These are phyloP conservation scores for Gymnopithys bicolor DNA, from an alignment of 2,797 vertebrate species.

Conservation along the genomic window DNA sequence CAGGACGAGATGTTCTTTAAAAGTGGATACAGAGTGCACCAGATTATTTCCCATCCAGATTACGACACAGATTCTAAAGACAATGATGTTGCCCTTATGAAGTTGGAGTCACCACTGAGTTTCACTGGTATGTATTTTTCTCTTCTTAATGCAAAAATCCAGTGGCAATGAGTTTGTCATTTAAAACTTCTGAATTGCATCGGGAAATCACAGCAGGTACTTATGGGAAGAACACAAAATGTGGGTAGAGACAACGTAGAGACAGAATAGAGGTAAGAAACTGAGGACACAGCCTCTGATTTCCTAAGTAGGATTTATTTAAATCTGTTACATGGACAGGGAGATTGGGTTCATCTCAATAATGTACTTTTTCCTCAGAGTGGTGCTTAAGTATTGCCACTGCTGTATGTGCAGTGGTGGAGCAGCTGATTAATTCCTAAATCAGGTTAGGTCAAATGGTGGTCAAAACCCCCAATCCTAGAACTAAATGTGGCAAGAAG, in stretches of 20 bases:
- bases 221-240: neutral
- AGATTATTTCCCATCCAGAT: slow-evolving; percentile 77
- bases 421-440: neutral
- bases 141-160: neutral
- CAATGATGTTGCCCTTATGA: slow-evolving; percentile 88
- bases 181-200: neutral
- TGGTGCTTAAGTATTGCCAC: neutral
- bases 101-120: slow-evolving; percentile 74
- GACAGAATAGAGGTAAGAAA: neutral
- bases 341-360: neutral
- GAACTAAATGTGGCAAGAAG: neutral
- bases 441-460: neutral
- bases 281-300: neutral
- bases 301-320: neutral
- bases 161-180: neutral
- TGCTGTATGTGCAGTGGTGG: neutral
- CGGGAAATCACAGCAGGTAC: neutral
- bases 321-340: neutral
- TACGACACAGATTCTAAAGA: slow-evolving; percentile 77
- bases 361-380: neutral
- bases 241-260: neutral
- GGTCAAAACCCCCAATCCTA: neutral
- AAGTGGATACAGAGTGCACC: slow-evolving; percentile 62
- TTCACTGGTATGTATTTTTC: slow-evolving; percentile 73
- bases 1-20: slow-evolving; percentile 65